Conservation (phyloP, 2,113 vertebrate genomes). For the Colossoma macropomum region DNA sequence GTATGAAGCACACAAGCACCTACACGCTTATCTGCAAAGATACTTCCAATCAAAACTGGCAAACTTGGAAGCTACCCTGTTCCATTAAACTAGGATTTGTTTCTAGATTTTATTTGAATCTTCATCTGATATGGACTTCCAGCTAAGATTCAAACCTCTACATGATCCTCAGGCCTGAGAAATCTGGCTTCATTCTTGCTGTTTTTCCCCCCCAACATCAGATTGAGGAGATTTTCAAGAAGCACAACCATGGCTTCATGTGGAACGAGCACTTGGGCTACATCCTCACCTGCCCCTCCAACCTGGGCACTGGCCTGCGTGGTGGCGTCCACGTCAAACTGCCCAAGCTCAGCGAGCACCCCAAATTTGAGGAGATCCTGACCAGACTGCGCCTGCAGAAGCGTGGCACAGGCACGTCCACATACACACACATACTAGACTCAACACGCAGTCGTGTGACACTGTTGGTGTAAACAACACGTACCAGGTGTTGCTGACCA, state of each 20-base stretch:
- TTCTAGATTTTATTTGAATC: too few species aligned
- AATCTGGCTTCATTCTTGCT: neutral
- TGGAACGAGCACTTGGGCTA: constrained; percentile 94
- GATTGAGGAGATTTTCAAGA: constrained; percentile 95
- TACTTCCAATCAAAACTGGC: too few species aligned
- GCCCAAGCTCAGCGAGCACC: constrained; percentile 87
- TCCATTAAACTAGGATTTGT: too few species aligned
- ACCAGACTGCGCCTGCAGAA: constrained; percentile 93
- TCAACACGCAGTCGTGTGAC: neutral
- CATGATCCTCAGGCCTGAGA: neutral
- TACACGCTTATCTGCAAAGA: too few species aligned
- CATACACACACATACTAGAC: neutral
- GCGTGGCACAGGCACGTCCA: constrained; percentile 86
- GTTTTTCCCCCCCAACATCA: constrained; percentile 51
- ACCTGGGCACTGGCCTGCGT: constrained; percentile 92
- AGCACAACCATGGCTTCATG: constrained; percentile 90
- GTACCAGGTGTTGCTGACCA: too few species aligned
- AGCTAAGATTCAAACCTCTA: too few species aligned
- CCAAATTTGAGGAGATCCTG: constrained; percentile 92
- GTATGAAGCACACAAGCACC: constrained; percentile 63
- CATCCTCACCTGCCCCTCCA: constrained; percentile 92
- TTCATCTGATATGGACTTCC: too few species aligned
- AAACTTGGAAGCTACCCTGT: too few species aligned
- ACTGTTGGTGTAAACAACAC: neutral
- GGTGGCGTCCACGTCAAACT: constrained; percentile 92